These are phyloP conservation scores for Enteromius viviparus DNA, from an alignment of 2,797 vertebrate genomes.

Conservation along the genomic window DNA sequence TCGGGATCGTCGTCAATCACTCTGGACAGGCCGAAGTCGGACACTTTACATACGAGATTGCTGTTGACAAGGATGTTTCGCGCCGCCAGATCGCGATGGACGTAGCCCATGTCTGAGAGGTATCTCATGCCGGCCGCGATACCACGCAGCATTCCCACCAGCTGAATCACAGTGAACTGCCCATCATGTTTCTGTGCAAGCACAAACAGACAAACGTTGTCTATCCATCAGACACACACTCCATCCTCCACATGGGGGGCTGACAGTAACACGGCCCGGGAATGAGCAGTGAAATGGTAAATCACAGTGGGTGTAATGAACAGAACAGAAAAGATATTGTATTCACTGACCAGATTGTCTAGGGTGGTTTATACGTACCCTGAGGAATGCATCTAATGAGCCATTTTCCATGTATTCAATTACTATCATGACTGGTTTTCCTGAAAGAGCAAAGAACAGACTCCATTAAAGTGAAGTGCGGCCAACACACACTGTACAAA, in stretches of 20 bases:
- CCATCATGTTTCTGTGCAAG: constrained; percentile 91
- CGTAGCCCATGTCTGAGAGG: constrained; percentile 97
- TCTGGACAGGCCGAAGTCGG: constrained; percentile 98
- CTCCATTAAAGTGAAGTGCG: constrained; percentile 49
- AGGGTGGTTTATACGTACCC: constrained; percentile 81
- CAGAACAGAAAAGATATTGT: constrained; percentile 57
- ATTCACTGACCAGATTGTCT: constrained; percentile 51
- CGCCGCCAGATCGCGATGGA: constrained; percentile 96
- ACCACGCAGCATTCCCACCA: constrained; percentile 97
- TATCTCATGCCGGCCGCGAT: constrained; percentile 98
- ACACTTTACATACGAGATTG: constrained; percentile 99
- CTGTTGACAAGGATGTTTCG: constrained; percentile 99
- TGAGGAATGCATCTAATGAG: constrained; percentile 96
- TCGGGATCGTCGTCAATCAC: constrained; percentile 98
- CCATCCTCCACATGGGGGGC: constrained; percentile 9
- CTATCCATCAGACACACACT: constrained; percentile 60
- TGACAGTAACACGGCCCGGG: constrained; percentile 62
- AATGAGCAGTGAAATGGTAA: constrained; percentile 53
- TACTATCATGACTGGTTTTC: constrained; percentile 99
- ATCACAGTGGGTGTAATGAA: constrained; percentile 55
- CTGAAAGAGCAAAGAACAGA: constrained; percentile 75
- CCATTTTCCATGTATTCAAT: constrained; percentile 99
- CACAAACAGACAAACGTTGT: constrained; percentile 57
- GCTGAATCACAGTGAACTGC: constrained; percentile 97
- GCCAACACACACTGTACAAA: constrained; percentile 44